phyloP scores from a whole-genome alignment of 2,888 invertebrate species.

The Agonum fuliginosum region DNA sequence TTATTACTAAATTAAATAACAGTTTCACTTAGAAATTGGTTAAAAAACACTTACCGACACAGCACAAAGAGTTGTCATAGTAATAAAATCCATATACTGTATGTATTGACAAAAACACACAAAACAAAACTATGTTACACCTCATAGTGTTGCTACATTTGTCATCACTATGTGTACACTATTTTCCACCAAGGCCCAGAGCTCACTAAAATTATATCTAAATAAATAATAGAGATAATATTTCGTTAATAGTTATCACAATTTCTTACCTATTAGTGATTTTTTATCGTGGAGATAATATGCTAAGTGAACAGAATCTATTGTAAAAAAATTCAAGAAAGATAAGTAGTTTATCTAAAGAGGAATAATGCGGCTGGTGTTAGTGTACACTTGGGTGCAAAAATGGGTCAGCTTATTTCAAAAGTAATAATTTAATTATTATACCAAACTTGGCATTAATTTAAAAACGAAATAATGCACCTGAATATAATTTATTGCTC shows the following conservation, averaged over 20 bases:
- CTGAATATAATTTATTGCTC: too few species aligned
- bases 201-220: not conserved
- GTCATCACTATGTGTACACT: not conserved
- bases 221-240: not conserved
- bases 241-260: not conserved
- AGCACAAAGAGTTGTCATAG: too few species aligned
- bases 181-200: not conserved
- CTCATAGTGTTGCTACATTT: not conserved
- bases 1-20: too few species aligned
- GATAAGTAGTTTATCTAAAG: not conserved
- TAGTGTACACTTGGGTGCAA: too few species aligned
- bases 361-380: not conserved
- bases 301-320: not conserved
- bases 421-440: too few species aligned
- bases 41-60: too few species aligned
- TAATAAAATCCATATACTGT: too few species aligned
- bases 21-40: too few species aligned
- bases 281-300: not conserved
- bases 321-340: not conserved
- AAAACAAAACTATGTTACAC: not conserved
- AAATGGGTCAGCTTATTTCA: too few species aligned
- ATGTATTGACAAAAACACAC: too few species aligned
- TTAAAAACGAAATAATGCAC: too few species aligned
- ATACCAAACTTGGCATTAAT: too few species aligned
- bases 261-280: not conserved